Evolutionary conservation across 2,797 vertebrate genomes (phyloP).

Genomic region (Dryobates pubescens): DNA sequence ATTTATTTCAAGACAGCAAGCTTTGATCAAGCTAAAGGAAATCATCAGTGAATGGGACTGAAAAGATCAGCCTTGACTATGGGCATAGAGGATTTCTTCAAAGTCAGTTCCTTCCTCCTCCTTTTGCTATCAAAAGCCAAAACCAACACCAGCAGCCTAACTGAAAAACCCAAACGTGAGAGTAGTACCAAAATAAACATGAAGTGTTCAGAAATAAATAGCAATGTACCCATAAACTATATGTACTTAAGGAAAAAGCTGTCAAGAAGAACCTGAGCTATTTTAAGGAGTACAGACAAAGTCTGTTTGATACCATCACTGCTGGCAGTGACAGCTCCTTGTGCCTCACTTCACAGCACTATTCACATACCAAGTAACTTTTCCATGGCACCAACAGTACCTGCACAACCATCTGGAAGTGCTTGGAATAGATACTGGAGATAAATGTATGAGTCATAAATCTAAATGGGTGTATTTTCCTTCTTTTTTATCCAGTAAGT

Average conservation of each 20-base stretch:
- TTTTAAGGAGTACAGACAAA: background rate
- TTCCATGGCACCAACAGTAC: background rate
- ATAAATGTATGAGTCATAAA: background rate
- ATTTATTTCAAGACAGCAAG: background rate
- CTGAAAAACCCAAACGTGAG: background rate
- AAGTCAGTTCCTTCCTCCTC: background rate
- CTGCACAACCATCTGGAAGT: background rate
- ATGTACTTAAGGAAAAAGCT: background rate
- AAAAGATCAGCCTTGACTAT: background rate
- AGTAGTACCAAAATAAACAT: background rate
- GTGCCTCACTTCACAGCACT: background rate
- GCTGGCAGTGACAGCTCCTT: background rate
- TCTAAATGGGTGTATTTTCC: background rate
- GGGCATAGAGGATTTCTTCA: background rate
- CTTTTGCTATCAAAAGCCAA: background rate
- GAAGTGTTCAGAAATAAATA: background rate
- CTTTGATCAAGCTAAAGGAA: background rate
- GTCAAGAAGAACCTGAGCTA: background rate
- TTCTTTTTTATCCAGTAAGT: background rate
- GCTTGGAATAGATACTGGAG: background rate
- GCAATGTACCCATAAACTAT: background rate
- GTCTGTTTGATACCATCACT: background rate
- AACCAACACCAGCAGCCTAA: background rate
- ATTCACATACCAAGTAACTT: rapidly evolving
- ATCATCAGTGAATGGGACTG: background rate